phyloP scores from a whole-genome alignment of 2,797 vertebrate genomes.

The Gymnodraco acuticeps region DNA sequence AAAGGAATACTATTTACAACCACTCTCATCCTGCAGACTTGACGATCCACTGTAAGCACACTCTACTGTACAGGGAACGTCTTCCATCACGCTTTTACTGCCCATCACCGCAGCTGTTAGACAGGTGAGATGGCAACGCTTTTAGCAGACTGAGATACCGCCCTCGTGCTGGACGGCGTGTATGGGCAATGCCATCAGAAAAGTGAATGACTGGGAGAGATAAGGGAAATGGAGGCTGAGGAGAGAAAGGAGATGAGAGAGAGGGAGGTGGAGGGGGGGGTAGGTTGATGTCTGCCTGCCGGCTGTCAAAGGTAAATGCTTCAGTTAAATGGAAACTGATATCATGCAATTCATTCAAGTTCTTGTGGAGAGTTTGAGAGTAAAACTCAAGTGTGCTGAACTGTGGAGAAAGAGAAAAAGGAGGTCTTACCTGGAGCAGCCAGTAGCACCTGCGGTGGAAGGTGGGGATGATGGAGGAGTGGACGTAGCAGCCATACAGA shows the following conservation, averaged over 20 bases:
- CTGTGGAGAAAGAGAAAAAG: slow-evolving; percentile 34
- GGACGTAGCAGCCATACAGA: slow-evolving; percentile 99
- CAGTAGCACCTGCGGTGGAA: slow-evolving; percentile 95
- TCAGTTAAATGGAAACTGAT: slow-evolving; percentile 74
- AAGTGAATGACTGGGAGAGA: slow-evolving; percentile 77
- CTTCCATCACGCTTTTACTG: slow-evolving; percentile 84
- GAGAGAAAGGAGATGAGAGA: slow-evolving; percentile 47
- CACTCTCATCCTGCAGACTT: slow-evolving; percentile 75
- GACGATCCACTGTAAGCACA: slow-evolving; percentile 78
- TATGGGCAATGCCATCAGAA: slow-evolving; percentile 79
- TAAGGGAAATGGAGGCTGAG: slow-evolving; percentile 76
- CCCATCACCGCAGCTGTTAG: slow-evolving; percentile 79
- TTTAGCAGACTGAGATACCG: slow-evolving; percentile 80
- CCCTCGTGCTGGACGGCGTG: slow-evolving; percentile 66
- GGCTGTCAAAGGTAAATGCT: slow-evolving; percentile 75
- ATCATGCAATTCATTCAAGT: slow-evolving; percentile 66
- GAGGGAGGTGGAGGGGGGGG: slow-evolving; percentile 25
- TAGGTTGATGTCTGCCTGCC: slow-evolving; percentile 75
- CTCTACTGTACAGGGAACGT: slow-evolving; percentile 70
- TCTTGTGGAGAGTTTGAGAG: slow-evolving; percentile 47
- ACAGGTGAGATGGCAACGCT: slow-evolving; percentile 79
- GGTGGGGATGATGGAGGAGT: slow-evolving; percentile 99
- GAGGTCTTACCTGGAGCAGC: slow-evolving; percentile 86
- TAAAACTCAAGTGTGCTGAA: slow-evolving; percentile 41
- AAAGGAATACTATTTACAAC: slow-evolving; percentile 82